Base-by-base conservation (phyloP, 2,888 invertebrate genomes). In the Odontothrips loti region DNA sequence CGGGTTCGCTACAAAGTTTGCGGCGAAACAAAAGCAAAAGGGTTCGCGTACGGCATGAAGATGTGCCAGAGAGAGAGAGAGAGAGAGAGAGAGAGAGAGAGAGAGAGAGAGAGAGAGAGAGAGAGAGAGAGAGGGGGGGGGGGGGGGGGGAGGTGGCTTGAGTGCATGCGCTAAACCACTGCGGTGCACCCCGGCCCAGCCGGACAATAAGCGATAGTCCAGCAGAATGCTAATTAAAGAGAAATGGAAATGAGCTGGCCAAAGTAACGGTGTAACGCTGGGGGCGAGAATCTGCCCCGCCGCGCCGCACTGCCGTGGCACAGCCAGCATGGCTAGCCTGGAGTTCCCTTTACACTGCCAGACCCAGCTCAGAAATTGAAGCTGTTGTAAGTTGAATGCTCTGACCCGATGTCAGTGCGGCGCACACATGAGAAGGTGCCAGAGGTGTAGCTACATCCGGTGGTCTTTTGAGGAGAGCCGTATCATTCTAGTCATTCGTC, bases 131-230 rank as follows among this genome's bases (percentile, higher is more conserved):
- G 20, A 51, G 58, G 58, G 6, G 58, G 17, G 17, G 58, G 58
- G 58, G 58, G 17, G 12, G 9, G 51, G 51, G 51, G 51, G 12
- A 12, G 9, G 48, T 48, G 48, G 51, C 51, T 20, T 58, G 17
- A 20, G 0, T 58, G 11, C n/a, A n/a, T 58, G 58, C 58, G 17
- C 34, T 43, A 43, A 43, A 43, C 34, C 34, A 43, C 34, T 58
- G 51, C 20, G 58, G 17, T 58, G 58, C 58, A 58, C 58, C 34
- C 34, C 58, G 58, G 58, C 20, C 20, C n/a, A n/a, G 58, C n/a
- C 58, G 58, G 58, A 58, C 58, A 58, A 58, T 58, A 58, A 58
- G 58, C 58, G 58, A 58, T 58, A 58, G 58, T 58, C 58, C 58
- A n/a, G 58, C 58, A 10, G 17, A 58, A 58, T 58, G 58, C 58